A percentile compares a stretch with the other conserved stretches of the same genome.
These are phyloP conservation scores for Melanotaenia duboulayi DNA, from an alignment of 2,113 vertebrate genomes.

Conservation along the genomic window DNA sequence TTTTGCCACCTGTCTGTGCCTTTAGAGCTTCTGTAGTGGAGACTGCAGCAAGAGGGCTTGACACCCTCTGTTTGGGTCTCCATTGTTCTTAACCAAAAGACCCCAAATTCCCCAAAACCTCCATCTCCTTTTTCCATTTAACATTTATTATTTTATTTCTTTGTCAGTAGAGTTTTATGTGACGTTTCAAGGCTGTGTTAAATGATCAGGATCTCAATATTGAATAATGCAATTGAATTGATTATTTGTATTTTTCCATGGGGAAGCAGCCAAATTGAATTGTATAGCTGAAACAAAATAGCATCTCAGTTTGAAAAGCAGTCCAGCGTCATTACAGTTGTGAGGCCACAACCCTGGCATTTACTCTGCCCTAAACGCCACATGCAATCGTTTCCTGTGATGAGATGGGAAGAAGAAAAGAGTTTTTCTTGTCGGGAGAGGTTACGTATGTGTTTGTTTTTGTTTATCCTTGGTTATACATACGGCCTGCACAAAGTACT, in stretches of 20 bases:
- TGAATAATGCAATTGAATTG: not conserved
- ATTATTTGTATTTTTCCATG: not conserved
- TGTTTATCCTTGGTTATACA: slow-evolving; percentile 42
- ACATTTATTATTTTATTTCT: not conserved
- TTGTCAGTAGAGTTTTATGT: not conserved
- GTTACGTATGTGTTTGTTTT: slow-evolving; percentile 15
- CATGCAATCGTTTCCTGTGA: slow-evolving; percentile 19
- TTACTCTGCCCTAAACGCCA: slow-evolving; percentile 19
- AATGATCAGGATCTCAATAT: not conserved
- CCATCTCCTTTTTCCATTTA: not conserved
- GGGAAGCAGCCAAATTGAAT: slow-evolving; percentile 2
- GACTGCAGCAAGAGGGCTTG: not conserved
- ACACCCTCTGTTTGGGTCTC: not conserved
- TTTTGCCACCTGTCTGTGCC: not conserved
- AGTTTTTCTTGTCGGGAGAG: slow-evolving; percentile 39
- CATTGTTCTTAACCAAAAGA: not conserved
- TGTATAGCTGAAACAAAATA: slow-evolving; percentile 6
- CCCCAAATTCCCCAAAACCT: not conserved
- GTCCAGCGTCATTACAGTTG: slow-evolving; percentile 10
- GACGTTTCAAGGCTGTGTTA: not conserved
- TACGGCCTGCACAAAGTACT: slow-evolving; percentile 45
- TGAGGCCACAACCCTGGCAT: slow-evolving; percentile 33
- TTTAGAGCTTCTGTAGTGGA: not conserved
- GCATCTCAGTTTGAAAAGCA: slow-evolving; percentile 25
- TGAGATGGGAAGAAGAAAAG: slow-evolving; percentile 38